These are phyloP conservation scores for Vanessa cardui DNA, from an alignment of 2,888 invertebrate species.

Conservation along the genomic window DNA sequence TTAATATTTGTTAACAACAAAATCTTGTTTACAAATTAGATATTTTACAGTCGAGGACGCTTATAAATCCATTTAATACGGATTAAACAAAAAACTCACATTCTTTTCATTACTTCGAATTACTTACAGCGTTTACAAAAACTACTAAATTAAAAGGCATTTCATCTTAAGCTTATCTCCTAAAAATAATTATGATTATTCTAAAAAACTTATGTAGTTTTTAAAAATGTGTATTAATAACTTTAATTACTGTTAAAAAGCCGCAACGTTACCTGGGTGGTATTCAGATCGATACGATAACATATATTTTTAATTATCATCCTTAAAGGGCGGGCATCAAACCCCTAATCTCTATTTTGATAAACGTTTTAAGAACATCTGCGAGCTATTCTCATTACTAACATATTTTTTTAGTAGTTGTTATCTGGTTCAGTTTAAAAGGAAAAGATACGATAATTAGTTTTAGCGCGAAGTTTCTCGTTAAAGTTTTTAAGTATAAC, in stretches of 20 bases:
- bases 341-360: constrained; percentile 79
- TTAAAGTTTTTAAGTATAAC: background rate
- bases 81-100: no score
- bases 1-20: no score
- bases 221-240: constrained; percentile 21
- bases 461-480: background rate
- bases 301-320: constrained; percentile 72
- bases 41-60: no score
- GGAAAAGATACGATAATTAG: background rate
- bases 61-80: no score
- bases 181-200: background rate
- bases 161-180: no score
- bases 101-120: no score
- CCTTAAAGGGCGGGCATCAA: constrained; percentile 65
- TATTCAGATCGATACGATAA: constrained; percentile 64
- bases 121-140: no score
- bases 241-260: constrained; percentile 42
- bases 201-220: constrained; percentile 16
- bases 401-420: constrained; percentile 54
- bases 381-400: constrained; percentile 61
- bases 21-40: no score
- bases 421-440: constrained; percentile 1
- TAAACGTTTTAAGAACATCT: constrained; percentile 65
- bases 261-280: constrained; percentile 70
- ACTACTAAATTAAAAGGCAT: no score